Evolutionary conservation across 2,888 invertebrate genomes (phyloP), one percentile per base, ranked within the genome.

Genomic region (Eupithecia tripunctaria): DNA sequence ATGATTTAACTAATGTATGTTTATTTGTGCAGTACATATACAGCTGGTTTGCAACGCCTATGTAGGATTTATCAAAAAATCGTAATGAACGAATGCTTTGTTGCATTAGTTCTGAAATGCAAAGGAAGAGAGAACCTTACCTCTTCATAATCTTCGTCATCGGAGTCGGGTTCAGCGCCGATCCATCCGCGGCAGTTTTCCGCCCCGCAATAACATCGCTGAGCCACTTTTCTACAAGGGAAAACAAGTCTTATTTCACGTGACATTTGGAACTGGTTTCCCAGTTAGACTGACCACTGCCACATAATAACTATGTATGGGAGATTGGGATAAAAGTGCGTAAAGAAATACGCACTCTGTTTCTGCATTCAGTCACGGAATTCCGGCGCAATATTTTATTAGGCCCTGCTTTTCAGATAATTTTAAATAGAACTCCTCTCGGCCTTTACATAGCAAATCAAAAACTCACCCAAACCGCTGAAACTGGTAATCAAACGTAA

Each of bases 401-500:
- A n/a, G n/a, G n/a, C n/a, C n/a, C n/a, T n/a, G n/a, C n/a, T n/a
- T n/a, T n/a, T n/a, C n/a, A n/a, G n/a, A n/a, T n/a, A n/a, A n/a
- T n/a, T n/a, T n/a, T n/a, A n/a, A n/a, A n/a, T n/a, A n/a, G n/a
- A n/a, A n/a, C n/a, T n/a, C n/a, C n/a, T 43, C 43, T 0, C 10
- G 8, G 36, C 36, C 36, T 1, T 43, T 2, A 43, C 2, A n/a
- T 47, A 47, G 21, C 15, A 6, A 7, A 51, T 29, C 70, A 68
- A 69, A 70, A 70, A 88, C 95, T 92, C 90, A 98, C 98, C 98
- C 99, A 93, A 99, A 99, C 85, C 98, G 95, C 90, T 99, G 98
- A 91, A 99, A 99, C 91, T 99, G 98, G 90, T 99, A 99, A 90
- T 99, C 99, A 91, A 99, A 99, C 0, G 99, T 99, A 68, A 99